These are phyloP conservation scores for Theropithecus gelada DNA, from an alignment of 2,113 vertebrate genomes.

Conservation along the genomic window DNA sequence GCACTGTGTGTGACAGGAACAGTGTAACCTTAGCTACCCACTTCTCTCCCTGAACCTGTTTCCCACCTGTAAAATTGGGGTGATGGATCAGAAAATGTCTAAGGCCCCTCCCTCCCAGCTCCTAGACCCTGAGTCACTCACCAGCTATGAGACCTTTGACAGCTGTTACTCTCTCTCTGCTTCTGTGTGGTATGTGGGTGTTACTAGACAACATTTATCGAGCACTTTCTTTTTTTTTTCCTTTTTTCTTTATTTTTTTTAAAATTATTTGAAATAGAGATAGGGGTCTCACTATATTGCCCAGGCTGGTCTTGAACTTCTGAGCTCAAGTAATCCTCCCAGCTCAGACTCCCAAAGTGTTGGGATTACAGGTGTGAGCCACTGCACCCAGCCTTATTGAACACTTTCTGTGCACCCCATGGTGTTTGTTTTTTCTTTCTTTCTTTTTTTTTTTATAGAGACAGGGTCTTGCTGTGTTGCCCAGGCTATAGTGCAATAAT, in stretches of 20 bases:
- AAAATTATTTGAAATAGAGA: background rate
- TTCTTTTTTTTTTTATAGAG: background rate
- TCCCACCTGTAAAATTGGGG: background rate
- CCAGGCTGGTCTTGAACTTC: background rate
- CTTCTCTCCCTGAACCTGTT: background rate
- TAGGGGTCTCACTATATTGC: background rate
- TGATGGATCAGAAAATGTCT: background rate
- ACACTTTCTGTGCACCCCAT: background rate
- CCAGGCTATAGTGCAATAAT: background rate
- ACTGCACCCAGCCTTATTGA: background rate
- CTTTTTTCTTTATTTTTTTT: too few species aligned
- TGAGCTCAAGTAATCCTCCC: too few species aligned
- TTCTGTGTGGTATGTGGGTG: background rate
- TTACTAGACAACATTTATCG: background rate
- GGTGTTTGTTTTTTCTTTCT: background rate
- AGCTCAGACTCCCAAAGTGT: too few species aligned
- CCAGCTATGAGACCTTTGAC: background rate
- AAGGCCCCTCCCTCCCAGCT: background rate
- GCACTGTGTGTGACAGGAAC: background rate
- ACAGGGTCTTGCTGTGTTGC: background rate
- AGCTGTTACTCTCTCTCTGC: background rate
- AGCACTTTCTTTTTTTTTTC: background rate
- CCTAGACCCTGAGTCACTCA: background rate
- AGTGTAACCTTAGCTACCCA: background rate
- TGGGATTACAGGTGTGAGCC: too few species aligned